These are phyloP conservation scores for Rhynchomys soricoides DNA, from an alignment of 2,113 vertebrate species.

Conservation along the genomic window DNA sequence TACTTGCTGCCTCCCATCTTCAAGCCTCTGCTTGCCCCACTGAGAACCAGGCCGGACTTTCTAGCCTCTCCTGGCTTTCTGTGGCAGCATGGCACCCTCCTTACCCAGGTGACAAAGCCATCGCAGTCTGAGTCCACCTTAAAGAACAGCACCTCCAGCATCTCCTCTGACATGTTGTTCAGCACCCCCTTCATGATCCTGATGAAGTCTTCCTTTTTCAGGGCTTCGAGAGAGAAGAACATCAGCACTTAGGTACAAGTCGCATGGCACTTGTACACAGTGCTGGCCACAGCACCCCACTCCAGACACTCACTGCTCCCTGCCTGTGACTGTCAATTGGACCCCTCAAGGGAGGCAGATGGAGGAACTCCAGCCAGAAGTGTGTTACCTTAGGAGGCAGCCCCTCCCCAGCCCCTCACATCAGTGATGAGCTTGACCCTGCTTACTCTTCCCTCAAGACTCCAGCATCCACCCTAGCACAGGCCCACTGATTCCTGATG, in stretches of 20 bases:
- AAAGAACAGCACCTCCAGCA: slow-evolving; percentile 74
- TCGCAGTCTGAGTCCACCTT: slow-evolving; percentile 81
- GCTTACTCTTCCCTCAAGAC: neutral
- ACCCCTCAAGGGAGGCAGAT: neutral
- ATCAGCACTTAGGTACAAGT: rapidly evolving
- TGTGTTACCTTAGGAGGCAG: neutral
- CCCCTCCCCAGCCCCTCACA: neutral
- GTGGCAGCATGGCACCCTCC: neutral
- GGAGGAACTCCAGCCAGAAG: neutral
- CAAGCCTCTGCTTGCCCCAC: neutral
- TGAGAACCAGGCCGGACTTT: neutral
- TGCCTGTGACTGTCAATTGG: neutral
- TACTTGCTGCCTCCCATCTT: neutral
- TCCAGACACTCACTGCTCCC: neutral
- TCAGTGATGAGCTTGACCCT: neutral
- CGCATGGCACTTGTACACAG: neutral
- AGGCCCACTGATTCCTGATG: neutral
- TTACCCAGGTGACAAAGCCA: slow-evolving; percentile 81
- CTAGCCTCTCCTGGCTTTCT: neutral
- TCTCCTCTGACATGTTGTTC: slow-evolving; percentile 56
- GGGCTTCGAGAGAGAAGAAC: slow-evolving; percentile 46
- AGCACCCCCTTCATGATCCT: slow-evolving; percentile 73
- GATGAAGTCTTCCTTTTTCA: slow-evolving; percentile 74
- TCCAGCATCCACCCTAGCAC: neutral
- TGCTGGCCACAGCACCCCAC: neutral